Evolutionary conservation across 2,113 vertebrate species (phyloP).

Genomic region (Lagenorhynchus albirostris): DNA sequence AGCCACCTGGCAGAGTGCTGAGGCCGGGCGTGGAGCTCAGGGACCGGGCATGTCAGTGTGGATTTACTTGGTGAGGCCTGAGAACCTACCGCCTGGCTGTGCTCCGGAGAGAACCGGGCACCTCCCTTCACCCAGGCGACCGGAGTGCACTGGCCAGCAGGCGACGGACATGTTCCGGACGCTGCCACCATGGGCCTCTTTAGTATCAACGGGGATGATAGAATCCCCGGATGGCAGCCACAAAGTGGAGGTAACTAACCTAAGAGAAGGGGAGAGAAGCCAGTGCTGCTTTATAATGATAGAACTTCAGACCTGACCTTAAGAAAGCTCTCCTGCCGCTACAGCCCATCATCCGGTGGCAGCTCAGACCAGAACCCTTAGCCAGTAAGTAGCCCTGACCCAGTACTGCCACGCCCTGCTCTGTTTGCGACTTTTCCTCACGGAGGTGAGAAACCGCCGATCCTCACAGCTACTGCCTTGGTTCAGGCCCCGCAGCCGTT

Average conservation of each 20-base stretch:
- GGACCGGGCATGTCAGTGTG: background rate
- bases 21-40: background rate
- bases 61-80: background rate
- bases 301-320: background rate
- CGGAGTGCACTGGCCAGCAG: accelerated
- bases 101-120: background rate
- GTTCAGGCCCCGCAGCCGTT: accelerated
- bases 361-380: background rate
- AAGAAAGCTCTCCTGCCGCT: background rate
- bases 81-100: background rate
- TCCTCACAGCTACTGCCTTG: background rate
- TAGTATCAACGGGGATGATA: background rate
- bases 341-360: background rate
- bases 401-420: background rate
- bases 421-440: background rate
- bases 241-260: too few relatives aligned
- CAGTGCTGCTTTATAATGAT: background rate
- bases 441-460: accelerated
- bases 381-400: background rate
- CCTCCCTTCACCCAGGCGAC: background rate
- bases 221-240: accelerated
- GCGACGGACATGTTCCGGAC: background rate
- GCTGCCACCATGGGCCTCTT: background rate
- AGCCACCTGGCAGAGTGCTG: background rate
- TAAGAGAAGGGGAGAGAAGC: too few relatives aligned